Base-by-base conservation (phyloP, 2,113 vertebrate genomes). In the Pomatostomus ruficeps region DNA sequence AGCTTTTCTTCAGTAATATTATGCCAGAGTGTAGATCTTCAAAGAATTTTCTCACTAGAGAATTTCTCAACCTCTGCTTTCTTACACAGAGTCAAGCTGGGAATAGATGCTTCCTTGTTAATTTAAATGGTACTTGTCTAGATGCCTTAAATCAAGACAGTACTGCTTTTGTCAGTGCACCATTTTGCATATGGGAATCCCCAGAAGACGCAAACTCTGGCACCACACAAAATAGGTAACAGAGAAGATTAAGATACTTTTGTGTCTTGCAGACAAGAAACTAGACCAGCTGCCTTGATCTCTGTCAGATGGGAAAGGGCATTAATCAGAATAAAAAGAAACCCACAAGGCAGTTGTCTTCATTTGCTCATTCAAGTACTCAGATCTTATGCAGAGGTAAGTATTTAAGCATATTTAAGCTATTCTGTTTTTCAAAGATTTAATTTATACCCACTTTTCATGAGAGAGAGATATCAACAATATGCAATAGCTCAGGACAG, bases 11-110 rank as follows among this genome's bases (percentile, higher is more conserved):
- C 79, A 88, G 59, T 52, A 94, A 73, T 85, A 59, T n/a, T 91
- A 85, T 71, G 22, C 59, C 59, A 91, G 62, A 86, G 33, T 29
- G 51, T 63, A 94, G 63, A 80, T 91, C 88, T 94, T 93, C 85
- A 96, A 97, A 95, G 68, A 80, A 80, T 88, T 73, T 93, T 89
- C 51, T 93, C 71, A 83, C 55, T 46, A 51, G 87, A 89, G 81
- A 70, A 76, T 96, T 96, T 96, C 85, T 73, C 71, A 94, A 79
- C 25, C 31, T 91, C 75, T 77, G 14, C 46, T 93, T 79, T 91
- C 67, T 70, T 94, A 83, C 25, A 65, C n/a, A 85, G 26, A 78
- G 10, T 62, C 42, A 83, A 75, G 35, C 71, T 91, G 75, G 85
- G 78, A 92, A 81, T 58, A 66, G 62, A 77, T 38, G 15, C 8